These are phyloP conservation scores for Malacoctenus gilli DNA, from an alignment of 2,797 vertebrate genomes.

Conservation along the genomic window DNA sequence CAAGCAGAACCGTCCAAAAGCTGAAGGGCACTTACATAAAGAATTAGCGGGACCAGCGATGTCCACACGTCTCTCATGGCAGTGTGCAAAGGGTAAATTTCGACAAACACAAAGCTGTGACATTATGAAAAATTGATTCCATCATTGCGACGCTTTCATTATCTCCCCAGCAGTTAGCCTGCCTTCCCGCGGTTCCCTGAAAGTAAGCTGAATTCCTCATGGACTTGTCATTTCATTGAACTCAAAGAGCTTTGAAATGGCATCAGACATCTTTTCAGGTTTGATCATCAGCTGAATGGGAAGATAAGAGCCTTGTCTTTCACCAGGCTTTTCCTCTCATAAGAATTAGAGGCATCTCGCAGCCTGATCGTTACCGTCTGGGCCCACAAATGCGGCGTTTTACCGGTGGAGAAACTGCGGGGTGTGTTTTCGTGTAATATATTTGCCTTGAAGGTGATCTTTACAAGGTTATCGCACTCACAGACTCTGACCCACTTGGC, in stretches of 20 bases:
- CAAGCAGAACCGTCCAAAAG: conserved; percentile 16
- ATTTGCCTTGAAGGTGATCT: conserved; percentile 76
- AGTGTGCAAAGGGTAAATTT: conserved; percentile 45
- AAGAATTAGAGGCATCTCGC: conserved; percentile 44
- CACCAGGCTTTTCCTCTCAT: conserved; percentile 26
- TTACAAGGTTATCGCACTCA: conserved; percentile 75
- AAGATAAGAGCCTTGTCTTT: conserved; percentile 53
- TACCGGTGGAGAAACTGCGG: conserved; percentile 24
- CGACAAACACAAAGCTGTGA: conserved; percentile 57
- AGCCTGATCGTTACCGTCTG: conserved; percentile 21
- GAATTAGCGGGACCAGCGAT: conserved; percentile 28
- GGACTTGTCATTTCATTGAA: conserved; percentile 62
- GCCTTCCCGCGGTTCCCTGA: conserved; percentile 24
- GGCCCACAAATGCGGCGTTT: conserved; percentile 33
- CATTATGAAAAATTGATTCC: conserved; percentile 58
- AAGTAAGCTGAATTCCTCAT: conserved; percentile 52
- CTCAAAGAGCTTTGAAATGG: conserved; percentile 63
- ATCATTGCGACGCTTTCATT: conserved; percentile 51
- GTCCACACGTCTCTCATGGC: conserved; percentile 26
- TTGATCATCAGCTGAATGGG: conserved; percentile 63
- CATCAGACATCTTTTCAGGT: conserved; percentile 60
- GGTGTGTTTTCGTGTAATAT: conserved; percentile 50
- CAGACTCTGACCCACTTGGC: conserved; percentile 84
- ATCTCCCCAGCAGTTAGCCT: conserved; percentile 48
- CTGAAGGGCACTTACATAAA: conserved; percentile 43